These are phyloP conservation scores for Cyanoramphus novaezelandiae DNA, from an alignment of 2,113 vertebrate species.

Conservation along the genomic window DNA sequence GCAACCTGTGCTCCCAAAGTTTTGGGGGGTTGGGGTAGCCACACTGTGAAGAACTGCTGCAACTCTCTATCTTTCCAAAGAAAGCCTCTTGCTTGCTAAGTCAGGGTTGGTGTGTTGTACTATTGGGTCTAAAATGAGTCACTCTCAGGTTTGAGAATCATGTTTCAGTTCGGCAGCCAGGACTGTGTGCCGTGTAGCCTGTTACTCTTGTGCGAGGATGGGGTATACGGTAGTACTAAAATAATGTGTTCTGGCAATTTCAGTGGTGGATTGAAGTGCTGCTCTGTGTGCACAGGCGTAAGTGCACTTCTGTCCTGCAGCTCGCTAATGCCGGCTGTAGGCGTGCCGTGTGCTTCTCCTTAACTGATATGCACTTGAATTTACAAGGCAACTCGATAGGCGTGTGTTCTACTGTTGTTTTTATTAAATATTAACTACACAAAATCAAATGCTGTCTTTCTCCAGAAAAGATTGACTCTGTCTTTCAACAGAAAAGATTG, in stretches of 20 bases:
- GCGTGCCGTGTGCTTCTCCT: neutral
- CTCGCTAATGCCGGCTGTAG: neutral
- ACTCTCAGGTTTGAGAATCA: conserved; percentile 24
- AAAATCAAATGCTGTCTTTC: neutral
- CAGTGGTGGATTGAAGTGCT: neutral
- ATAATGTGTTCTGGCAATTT: neutral
- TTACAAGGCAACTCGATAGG: neutral
- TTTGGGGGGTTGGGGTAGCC: neutral
- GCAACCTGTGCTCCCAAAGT: neutral
- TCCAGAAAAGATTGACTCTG: neutral
- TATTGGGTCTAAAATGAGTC: conserved; percentile 48
- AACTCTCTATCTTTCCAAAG: neutral
- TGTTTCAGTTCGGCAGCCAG: conserved; percentile 57
- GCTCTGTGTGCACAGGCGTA: neutral
- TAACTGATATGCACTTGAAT: neutral
- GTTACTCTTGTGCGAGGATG: neutral
- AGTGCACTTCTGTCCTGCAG: neutral
- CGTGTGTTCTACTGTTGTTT: neutral
- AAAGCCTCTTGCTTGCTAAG: neutral
- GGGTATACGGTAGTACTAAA: conserved; percentile 8
- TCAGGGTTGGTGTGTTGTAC: conserved; percentile 19
- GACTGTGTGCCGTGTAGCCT: neutral
- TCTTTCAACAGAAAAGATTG: neutral
- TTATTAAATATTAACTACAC: neutral
- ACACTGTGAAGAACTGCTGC: neutral